Evolutionary conservation across 1,140 invertebrate species (phyloP), one percentile per base, ranked within the genome.

Genomic region (Procambarus virginalis): DNA sequence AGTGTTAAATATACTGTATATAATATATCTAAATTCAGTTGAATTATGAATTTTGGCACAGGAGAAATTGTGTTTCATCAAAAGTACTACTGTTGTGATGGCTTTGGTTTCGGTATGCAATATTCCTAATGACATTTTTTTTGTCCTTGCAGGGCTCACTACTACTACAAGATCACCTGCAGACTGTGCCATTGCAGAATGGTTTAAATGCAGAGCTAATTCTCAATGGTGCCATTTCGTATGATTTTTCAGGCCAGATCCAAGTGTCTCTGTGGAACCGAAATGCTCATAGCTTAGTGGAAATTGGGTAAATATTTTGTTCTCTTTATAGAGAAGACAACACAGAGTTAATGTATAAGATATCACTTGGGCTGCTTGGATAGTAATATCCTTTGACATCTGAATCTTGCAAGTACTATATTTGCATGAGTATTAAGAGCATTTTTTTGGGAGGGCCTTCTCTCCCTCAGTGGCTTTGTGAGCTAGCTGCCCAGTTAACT

Each of bases 231-330:
- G 96, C 96, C 0, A 94, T 96, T 14, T 98, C 97, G 14, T 96
- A 98, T 89, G 97, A 98, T 93, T 94, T 98, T 9, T 96, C 97
- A 84, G 97, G 97, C 17, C 95, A 97, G 93, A 96, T 98, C n/a
- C 95, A 96, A 92, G 95, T 98, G 17, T 98, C 97, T 92, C 93
- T 98, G 10, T 98, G 97, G 97, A 97, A 97, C 91, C 95, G 96
- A 93, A 98, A 97, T 93, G 97, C 97, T 2, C 95, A 97, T 91
- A 97, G 97, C 14, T 93, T 97, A 51, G 97, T 98, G 0, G 96
- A 97, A 93, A 95, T 96, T 93, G 95, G 95, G 96, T 96, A 94
- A 95, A 94, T 82, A 55, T 20, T 12, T 20, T 6, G 10, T 64
- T 64, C 60, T 64, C 60, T 20, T 14, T 64, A 64, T 64, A 4